phyloP scores from a whole-genome alignment of 2,113 vertebrate species.

The Rana temporaria region DNA sequence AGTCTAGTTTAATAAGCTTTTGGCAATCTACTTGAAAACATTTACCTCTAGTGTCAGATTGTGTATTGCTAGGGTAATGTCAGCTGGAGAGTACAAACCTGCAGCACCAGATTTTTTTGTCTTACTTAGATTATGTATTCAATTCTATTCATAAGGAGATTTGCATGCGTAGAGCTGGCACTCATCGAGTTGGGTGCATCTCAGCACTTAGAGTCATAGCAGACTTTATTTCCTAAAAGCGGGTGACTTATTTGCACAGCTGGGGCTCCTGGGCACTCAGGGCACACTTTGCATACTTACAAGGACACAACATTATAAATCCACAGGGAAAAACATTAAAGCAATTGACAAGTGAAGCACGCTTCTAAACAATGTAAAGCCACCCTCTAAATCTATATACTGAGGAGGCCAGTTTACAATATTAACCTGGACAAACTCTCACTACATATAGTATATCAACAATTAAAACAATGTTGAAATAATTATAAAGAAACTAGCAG shows the following conservation, averaged over 20 bases:
- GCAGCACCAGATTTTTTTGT: no score
- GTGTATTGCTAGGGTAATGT: neutral
- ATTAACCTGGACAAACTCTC: neutral
- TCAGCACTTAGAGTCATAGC: slow-evolving; percentile 40
- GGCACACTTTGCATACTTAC: slow-evolving; percentile 17
- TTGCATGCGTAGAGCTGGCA: slow-evolving; percentile 17
- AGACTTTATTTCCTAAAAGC: slow-evolving; percentile 30
- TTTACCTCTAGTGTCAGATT: neutral
- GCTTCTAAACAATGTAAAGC: neutral
- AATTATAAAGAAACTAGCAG: neutral
- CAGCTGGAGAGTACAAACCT: no score
- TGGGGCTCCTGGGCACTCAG: slow-evolving; percentile 40
- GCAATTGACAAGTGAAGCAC: slow-evolving; percentile 40
- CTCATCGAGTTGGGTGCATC: slow-evolving; percentile 15
- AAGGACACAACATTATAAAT: slow-evolving; percentile 42
- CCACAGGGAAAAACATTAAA: slow-evolving; percentile 8
- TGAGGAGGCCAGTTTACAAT: neutral
- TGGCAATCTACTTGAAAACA: no score
- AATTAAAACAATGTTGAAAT: neutral
- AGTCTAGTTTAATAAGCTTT: no score
- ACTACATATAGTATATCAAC: neutral
- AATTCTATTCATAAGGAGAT: neutral
- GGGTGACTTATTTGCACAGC: slow-evolving; percentile 5
- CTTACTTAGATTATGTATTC: no score
- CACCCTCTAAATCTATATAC: neutral